Percentiles rank a stretch among this genome's conserved stretches.
Evolutionary conservation across 2,797 vertebrate genomes (phyloP).

Genomic region (Microctenopoma lineatum): DNA sequence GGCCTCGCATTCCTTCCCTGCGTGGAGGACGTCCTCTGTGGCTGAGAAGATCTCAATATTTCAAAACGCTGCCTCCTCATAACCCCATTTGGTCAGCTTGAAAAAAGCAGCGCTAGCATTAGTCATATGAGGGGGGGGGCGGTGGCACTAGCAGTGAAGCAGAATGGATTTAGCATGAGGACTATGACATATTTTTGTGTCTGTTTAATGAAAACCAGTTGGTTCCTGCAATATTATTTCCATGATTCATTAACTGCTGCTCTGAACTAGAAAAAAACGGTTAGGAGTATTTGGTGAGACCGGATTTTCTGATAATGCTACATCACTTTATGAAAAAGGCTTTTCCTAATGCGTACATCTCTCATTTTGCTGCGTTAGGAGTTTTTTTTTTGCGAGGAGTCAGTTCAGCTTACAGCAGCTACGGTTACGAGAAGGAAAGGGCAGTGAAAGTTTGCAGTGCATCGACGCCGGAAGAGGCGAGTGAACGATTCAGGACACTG

Average conservation of each 20-base stretch:
- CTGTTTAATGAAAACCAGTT: conserved; percentile 62
- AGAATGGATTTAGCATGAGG: conserved; percentile 61
- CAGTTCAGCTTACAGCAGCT: conserved; percentile 24
- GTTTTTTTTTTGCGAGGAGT: conserved; percentile 28
- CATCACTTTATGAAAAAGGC: neutral
- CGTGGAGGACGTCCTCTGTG: conserved; percentile 44
- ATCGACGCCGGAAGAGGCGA: conserved; percentile 26
- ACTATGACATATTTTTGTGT: conserved; percentile 59
- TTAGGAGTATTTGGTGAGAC: neutral
- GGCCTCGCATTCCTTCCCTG: conserved; percentile 52
- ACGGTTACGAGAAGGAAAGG: conserved; percentile 1
- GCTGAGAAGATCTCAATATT: conserved; percentile 49
- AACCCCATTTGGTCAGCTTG: conserved; percentile 36
- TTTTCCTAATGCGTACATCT: neutral
- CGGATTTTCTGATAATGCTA: neutral
- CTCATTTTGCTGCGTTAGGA: conserved; percentile 2
- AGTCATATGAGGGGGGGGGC: conserved; percentile 48
- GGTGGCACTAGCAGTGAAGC: conserved; percentile 15
- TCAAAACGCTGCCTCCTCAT: conserved; percentile 45
- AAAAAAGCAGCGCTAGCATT: conserved; percentile 22
- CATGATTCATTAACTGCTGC: conserved; percentile 62
- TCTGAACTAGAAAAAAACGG: conserved; percentile 34
- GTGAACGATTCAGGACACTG: conserved; percentile 47
- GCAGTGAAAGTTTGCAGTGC: conserved; percentile 33
- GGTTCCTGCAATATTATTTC: conserved; percentile 52